Base-by-base conservation (phyloP, 2,888 invertebrate genomes). In the Dynastes hyllus region DNA sequence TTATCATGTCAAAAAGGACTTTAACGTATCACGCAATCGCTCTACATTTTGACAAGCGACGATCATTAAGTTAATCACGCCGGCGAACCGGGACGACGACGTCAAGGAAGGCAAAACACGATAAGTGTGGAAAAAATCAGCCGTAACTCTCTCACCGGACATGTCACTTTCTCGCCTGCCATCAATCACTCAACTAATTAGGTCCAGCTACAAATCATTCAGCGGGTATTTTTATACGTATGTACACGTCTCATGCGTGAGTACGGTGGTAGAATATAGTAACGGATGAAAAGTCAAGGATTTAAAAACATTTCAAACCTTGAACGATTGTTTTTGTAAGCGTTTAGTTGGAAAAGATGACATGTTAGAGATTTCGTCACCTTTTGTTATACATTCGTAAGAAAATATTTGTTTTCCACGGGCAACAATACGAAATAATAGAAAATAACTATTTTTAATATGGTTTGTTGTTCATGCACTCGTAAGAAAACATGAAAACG, bases 161-260 rank as follows among this genome's bases (percentile, higher is more conserved):
- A n/a, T 32, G 63, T 63, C 63, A 63, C 63, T 63, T 63, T 63
- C 32, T 63, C 63, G 32, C 63, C 13, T 63, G 13, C 63, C 63
- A 63, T 63, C 63, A 63, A 63, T 63, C 63, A 63, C 63, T 63
- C 63, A 63, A 63, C 63, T 63, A 63, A 63, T 63, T 63, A 63
- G 63, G 63, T 63, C 32, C 32, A 32, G 63, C 13, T 29, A 63
- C 63, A 63, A 63, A 32, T 63, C 63, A 63, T 63, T 63, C 29
- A 27, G 29, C 29, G 63, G 2, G 63, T 63, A 63, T 63, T 63
- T 63, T 32, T 63, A 63, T 32, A 63, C 63, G 13, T 32, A 63
- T 32, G 13, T n/a, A 63, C 63, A 63, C 11, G 29, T 11, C 11
- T 63, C 32, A 63, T 29, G 4, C 32, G 29, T 32, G 13, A 32